Evolutionary conservation across 2,888 invertebrate species (phyloP).

Genomic region (Netelia inedita): DNA sequence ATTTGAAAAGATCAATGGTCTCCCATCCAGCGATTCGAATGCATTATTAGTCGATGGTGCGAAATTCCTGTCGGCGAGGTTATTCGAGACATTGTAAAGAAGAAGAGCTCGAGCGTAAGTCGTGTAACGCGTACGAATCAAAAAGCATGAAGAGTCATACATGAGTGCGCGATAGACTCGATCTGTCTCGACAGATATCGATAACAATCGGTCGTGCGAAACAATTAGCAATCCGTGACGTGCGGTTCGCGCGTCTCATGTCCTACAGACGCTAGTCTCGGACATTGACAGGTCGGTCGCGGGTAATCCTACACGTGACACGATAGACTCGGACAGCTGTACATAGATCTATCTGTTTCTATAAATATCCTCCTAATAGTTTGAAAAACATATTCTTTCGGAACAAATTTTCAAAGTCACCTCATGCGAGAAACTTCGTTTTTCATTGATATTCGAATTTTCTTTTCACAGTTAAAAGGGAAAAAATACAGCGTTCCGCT

Average conservation of each 20-base stretch:
- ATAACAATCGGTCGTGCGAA: slow-evolving; percentile 79
- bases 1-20: no score
- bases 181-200: slow-evolving; percentile 73
- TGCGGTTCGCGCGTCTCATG: slow-evolving; percentile 73
- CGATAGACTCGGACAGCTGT: slow-evolving; percentile 15
- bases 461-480: slow-evolving; percentile 5
- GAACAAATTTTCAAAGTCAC: neutral
- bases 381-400: slow-evolving; percentile 1
- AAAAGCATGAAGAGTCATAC: slow-evolving; percentile 12
- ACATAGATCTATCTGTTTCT: slow-evolving; percentile 1
- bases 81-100: neutral
- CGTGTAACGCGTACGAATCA: slow-evolving; percentile 1
- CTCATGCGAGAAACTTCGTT: neutral
- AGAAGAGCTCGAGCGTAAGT: slow-evolving; percentile 2
- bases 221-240: slow-evolving; percentile 80
- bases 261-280: slow-evolving; percentile 63
- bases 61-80: no score
- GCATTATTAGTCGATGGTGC: no score
- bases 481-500: slow-evolving; percentile 9
- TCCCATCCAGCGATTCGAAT: no score
- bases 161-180: slow-evolving; percentile 57
- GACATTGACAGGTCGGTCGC: slow-evolving; percentile 75
- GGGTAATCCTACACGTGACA: slow-evolving; percentile 73
- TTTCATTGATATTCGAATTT: slow-evolving; percentile 38
- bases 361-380: neutral